Base-by-base conservation (phyloP, 2,888 invertebrate species). In the Aporophyla lueneburgensis region DNA sequence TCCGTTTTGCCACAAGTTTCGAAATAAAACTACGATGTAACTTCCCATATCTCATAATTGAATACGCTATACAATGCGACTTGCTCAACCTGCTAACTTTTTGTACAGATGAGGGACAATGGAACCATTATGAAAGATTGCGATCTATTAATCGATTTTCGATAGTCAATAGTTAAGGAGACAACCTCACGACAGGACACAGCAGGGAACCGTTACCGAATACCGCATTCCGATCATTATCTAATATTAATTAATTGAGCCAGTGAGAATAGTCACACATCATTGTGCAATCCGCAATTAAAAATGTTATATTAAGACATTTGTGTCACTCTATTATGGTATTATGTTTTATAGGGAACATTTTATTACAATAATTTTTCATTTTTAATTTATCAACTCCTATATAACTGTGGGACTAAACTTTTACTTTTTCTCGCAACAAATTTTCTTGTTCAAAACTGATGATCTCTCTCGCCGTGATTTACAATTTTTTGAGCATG, bases 211-310 rank as follows among this genome's bases (percentile, higher is more conserved):
- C 65, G 74, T 87, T 86, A 80, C 78, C 78, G 75, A 87, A 85
- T 77, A 81, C 58, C 83, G 72, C 85, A 87, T 88, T 81, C 84
- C 83, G 93, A 92, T 91, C 86, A 82, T 85, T 88, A 91, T 92
- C 90, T 85, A 75, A 79, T 83, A 89, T 91, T 91, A 92, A 89
- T 91, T 92, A 92, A 92, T 92, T 91, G 89, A 59, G 83, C 63
- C 66, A 78, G 86, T 85, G 86, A 86, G 84, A 88, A 90, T 85
- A 87, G 86, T 81, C 87, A 72, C 89, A 87, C 82, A 78, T 84
- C 76, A 87, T 89, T 88, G 86, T 86, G 88, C 83, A 89, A 91
- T 72, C 65, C 40, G 84, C 81, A 87, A 90, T 89, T 88, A 91
- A 89, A 87, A 87, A 87, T 86, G 84, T 83, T 90, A 85, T 85